Conservation (phyloP, 2,888 invertebrate species). For the Leptinotarsa juncta region DNA sequence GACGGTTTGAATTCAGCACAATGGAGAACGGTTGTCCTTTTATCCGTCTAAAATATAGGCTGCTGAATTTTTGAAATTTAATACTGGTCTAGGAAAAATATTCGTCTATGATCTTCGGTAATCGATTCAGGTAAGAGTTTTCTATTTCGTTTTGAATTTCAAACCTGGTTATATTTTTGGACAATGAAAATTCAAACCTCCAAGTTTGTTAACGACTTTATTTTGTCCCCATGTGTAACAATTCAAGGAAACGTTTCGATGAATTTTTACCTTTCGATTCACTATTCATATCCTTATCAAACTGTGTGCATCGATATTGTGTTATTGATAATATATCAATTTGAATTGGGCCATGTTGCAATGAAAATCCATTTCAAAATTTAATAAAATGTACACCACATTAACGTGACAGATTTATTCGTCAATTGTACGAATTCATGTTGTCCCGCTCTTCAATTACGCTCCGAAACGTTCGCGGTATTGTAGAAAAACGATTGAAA, state of each 20-base stretch:
- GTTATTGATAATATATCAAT: slow-evolving; percentile 41
- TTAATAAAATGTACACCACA: slow-evolving; percentile 51
- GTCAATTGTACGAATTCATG: slow-evolving; percentile 48
- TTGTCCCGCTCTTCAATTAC: neutral
- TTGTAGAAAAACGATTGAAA: neutral
- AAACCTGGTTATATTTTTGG: too few species aligned
- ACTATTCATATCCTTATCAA: neutral
- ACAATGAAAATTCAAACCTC: too few species aligned
- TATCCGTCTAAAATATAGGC: too few species aligned
- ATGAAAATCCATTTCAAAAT: slow-evolving; percentile 42
- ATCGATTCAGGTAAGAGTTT: too few species aligned
- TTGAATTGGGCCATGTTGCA: slow-evolving; percentile 29
- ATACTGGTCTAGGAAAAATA: too few species aligned
- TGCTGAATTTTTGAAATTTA: too few species aligned
- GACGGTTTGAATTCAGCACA: too few species aligned
- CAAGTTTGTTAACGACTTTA: neutral
- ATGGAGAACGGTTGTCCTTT: too few species aligned
- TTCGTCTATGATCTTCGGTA: too few species aligned
- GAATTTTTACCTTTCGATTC: neutral
- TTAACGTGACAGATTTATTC: slow-evolving; percentile 51
- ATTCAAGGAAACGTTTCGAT: neutral
- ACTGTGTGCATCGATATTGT: neutral
- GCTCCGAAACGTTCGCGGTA: neutral
- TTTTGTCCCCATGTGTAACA: neutral
- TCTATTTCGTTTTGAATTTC: too few species aligned